Conservation (phyloP, 30 jellyfish, hydroid and myxozoan genomes). For the Aurelia aurita region DNA sequence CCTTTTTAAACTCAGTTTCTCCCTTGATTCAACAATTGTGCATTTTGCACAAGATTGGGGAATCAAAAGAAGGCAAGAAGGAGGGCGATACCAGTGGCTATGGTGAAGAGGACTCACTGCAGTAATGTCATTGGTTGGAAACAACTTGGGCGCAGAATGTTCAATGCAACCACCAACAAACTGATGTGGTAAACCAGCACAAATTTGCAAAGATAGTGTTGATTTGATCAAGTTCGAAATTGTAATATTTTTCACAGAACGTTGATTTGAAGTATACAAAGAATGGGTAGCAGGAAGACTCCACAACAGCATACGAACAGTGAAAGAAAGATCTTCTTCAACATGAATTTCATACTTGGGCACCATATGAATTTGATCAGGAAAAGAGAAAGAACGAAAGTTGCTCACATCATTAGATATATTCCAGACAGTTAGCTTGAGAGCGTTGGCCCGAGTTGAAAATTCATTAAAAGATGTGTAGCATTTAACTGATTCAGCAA, state of each 20-base stretch:
- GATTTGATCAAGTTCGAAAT: constrained; percentile 29
- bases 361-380: constrained; percentile 27
- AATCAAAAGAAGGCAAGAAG: too few relatives aligned
- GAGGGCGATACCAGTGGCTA: background rate
- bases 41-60: background rate
- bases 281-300: constrained; percentile 40
- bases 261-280: constrained; percentile 14
- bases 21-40: constrained; percentile 17
- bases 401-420: constrained; percentile 23
- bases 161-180: too few relatives aligned
- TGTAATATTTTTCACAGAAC: constrained; percentile 23
- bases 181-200: constrained; percentile 33
- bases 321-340: too few relatives aligned
- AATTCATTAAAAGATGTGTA: constrained; percentile 36
- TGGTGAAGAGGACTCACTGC: too few relatives aligned
- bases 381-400: constrained; percentile 13
- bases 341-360: constrained; percentile 49
- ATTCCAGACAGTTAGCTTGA: constrained; percentile 39
- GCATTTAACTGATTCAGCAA: background rate
- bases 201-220: constrained; percentile 20
- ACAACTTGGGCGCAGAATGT: too few relatives aligned
- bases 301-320: constrained; percentile 51
- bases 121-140: too few relatives aligned
- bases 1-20: constrained; percentile 28
- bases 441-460: constrained; percentile 27